A percentile compares a stretch with the other conserved stretches of the same genome.
These are phyloP conservation scores for Paratilapia polleni DNA, from an alignment of 2,113 vertebrate species.

Conservation along the genomic window DNA sequence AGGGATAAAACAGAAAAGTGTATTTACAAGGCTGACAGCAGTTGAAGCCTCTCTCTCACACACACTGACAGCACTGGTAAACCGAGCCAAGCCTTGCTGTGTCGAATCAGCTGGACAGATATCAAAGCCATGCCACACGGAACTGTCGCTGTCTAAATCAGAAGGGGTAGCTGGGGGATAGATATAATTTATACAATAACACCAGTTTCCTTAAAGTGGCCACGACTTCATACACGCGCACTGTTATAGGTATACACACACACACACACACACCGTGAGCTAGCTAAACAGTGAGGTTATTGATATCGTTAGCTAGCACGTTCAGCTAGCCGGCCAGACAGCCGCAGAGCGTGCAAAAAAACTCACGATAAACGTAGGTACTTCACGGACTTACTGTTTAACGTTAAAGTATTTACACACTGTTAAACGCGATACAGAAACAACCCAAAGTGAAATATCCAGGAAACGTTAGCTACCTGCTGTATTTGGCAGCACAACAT, in stretches of 20 bases:
- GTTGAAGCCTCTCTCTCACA: neutral
- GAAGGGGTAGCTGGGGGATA: neutral
- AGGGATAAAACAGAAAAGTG: neutral
- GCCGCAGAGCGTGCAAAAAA: conserved; percentile 16
- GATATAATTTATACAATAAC: neutral
- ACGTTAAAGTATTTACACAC: neutral
- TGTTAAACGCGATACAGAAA: neutral
- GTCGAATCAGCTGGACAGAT: conserved; percentile 1
- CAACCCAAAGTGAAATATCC: neutral
- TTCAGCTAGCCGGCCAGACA: conserved; percentile 60
- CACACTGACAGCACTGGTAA: neutral
- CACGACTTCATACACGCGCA: neutral
- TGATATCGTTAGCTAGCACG: conserved; percentile 58
- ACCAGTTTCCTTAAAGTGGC: neutral
- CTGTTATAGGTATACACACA: neutral
- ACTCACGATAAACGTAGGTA: neutral
- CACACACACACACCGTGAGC: neutral
- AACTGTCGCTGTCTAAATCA: neutral
- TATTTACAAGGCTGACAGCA: neutral
- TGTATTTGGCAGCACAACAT: conserved; percentile 17
- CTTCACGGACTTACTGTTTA: neutral
- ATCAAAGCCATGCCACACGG: conserved; percentile 4
- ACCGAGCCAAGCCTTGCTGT: neutral
- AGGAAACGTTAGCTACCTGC: conserved; percentile 23
- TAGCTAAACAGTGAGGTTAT: conserved; percentile 14